These are phyloP conservation scores for Leptopterna dolabrata DNA, from an alignment of 2,888 invertebrate genomes.

Conservation along the genomic window DNA sequence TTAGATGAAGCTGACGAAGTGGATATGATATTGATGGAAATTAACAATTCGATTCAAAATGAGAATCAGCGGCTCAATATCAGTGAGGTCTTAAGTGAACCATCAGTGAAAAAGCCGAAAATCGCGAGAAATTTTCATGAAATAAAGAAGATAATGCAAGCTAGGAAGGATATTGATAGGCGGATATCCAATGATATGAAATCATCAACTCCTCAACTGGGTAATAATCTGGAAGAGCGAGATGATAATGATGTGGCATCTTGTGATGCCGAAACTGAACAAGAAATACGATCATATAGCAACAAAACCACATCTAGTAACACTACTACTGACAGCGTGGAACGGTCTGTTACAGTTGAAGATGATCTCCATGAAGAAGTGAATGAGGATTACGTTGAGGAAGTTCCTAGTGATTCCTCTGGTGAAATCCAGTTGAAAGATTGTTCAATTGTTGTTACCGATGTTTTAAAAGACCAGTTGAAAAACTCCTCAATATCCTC, in stretches of 20 bases:
- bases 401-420: not conserved
- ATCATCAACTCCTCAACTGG: not conserved
- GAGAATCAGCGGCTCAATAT: slow-evolving; percentile 9
- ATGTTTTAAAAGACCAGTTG: slow-evolving; percentile 4
- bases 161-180: slow-evolving; percentile 73
- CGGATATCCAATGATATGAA: not conserved
- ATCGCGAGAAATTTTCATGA: slow-evolving; percentile 77
- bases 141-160: slow-evolving; percentile 75
- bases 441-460: not conserved
- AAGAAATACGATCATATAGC: too few species aligned
- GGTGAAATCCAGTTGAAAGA: not conserved
- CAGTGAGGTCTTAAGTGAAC: not conserved
- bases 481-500: not conserved
- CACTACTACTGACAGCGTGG: too few species aligned
- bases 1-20: slow-evolving; percentile 34
- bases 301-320: too few species aligned
- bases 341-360: too few species aligned
- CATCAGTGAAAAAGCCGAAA: slow-evolving; percentile 72
- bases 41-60: slow-evolving; percentile 57
- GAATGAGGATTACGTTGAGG: not conserved
- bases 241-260: not conserved
- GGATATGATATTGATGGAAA: slow-evolving; percentile 55
- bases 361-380: too few species aligned
- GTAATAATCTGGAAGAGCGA: not conserved
- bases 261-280: not conserved